Conservation (phyloP, 1,140 invertebrate species). For the Drosophila sulfurigaster region DNA sequence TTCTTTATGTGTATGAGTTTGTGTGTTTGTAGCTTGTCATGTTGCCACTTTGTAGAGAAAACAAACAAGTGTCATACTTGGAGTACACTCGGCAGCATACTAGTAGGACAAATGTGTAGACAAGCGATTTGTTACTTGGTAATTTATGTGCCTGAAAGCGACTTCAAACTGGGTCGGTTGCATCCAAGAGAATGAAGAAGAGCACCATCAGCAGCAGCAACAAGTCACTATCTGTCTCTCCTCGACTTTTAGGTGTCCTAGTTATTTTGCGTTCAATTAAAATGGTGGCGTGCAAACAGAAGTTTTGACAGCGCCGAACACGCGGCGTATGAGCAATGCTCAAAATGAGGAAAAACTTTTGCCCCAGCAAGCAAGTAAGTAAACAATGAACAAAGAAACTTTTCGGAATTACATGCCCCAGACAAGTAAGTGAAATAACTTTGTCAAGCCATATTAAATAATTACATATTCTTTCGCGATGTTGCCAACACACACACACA, state of each 20-base stretch:
- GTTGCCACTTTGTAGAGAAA: constrained; percentile 69
- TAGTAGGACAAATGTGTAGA: constrained; percentile 60
- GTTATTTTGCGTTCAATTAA: constrained; percentile 64
- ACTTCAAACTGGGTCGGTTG: constrained; percentile 55
- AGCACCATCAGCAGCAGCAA: background rate
- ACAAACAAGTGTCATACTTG: constrained; percentile 63
- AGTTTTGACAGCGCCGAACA: constrained; percentile 58
- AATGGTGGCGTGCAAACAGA: constrained; percentile 53
- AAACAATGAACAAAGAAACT: constrained; percentile 34
- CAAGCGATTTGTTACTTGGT: constrained; percentile 73
- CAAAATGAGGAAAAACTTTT: constrained; percentile 30
- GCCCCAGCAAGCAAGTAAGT: constrained; percentile 7
- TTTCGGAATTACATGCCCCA: constrained; percentile 37
- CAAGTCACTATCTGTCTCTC: background rate
- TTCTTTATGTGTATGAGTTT: constrained; percentile 7
- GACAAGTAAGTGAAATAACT: constrained; percentile 45
- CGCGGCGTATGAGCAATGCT: constrained; percentile 36
- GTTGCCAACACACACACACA: constrained; percentile 8
- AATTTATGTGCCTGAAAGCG: constrained; percentile 55
- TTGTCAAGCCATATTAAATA: constrained; percentile 50
- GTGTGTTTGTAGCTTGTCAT: constrained; percentile 44
- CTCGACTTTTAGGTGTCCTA: constrained; percentile 41
- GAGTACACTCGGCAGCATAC: constrained; percentile 17
- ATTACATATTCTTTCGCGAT: constrained; percentile 25
- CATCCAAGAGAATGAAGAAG: background rate